phyloP scores from a whole-genome alignment of 2,797 vertebrate genomes.

The Ceryle rudis region DNA sequence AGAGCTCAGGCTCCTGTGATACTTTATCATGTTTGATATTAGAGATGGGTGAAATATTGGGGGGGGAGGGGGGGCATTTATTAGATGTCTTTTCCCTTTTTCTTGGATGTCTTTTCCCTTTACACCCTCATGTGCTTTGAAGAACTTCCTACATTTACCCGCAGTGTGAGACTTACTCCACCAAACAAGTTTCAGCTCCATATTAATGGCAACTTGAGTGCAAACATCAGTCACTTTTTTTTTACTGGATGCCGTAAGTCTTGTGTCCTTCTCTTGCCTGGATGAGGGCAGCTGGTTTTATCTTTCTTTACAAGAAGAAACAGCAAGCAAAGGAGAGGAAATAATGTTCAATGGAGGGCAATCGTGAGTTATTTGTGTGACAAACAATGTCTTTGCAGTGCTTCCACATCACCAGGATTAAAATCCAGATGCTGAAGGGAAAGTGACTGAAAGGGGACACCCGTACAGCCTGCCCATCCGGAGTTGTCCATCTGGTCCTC shows the following conservation, averaged over 20 bases:
- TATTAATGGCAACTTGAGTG: background rate
- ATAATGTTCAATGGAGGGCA: background rate
- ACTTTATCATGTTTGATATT: background rate
- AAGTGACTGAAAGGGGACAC: constrained; percentile 21
- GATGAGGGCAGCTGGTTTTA: background rate
- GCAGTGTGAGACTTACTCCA: background rate
- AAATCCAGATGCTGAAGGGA: background rate
- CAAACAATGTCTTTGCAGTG: constrained; percentile 1
- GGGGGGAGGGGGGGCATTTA: background rate
- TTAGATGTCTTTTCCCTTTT: background rate
- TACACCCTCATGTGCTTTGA: background rate
- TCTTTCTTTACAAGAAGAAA: constrained; percentile 36
- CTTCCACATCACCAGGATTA: background rate
- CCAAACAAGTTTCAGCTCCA: background rate
- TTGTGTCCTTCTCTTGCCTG: background rate
- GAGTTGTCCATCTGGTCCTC: constrained; percentile 22
- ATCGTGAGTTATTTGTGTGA: background rate
- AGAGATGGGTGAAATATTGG: background rate
- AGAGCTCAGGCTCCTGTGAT: background rate
- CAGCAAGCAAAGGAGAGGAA: background rate
- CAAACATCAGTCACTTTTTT: background rate
- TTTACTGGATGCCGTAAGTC: background rate
- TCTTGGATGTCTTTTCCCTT: constrained; percentile 7
- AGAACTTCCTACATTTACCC: constrained; percentile 14
- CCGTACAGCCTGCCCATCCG: background rate